Percentiles rank a stretch among this genome's conserved stretches.
Evolutionary conservation across 2,888 invertebrate species (phyloP).

Genomic region (Frankliniella intonsa): DNA sequence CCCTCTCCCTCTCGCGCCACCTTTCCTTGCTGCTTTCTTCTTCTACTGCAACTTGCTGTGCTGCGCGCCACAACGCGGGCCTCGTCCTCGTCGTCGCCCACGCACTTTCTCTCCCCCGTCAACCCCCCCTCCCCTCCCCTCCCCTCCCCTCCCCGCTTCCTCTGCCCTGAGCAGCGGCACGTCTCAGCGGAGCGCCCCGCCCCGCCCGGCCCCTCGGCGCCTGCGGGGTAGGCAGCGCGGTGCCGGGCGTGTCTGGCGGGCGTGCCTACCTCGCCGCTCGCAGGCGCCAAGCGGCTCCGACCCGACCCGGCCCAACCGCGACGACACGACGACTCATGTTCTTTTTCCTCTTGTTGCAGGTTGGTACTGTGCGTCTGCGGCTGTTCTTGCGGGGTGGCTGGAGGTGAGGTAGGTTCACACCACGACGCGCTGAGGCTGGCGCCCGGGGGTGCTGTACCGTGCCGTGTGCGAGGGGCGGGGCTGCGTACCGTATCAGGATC

Average conservation of each 20-base stretch:
- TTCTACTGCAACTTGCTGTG: background rate
- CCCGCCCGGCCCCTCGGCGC: background rate
- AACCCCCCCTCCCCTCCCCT: background rate
- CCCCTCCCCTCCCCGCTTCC: background rate
- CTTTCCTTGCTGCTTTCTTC: background rate
- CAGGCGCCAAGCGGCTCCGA: background rate
- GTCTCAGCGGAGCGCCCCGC: background rate
- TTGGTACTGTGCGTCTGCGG: background rate
- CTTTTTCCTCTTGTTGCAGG: background rate
- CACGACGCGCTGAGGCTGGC: too few relatives aligned
- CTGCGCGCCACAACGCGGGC: too few relatives aligned
- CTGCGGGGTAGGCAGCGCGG: background rate
- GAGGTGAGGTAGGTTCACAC: too few relatives aligned
- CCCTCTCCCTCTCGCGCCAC: background rate
- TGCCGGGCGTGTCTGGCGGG: background rate
- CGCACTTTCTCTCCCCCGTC: too few relatives aligned
- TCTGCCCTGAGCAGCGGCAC: background rate
- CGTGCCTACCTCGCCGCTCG: background rate
- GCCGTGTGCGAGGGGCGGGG: too few relatives aligned
- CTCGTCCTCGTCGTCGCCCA: too few relatives aligned
- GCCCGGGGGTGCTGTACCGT: too few relatives aligned
- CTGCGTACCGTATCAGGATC: too few relatives aligned
- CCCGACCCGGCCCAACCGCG: background rate
- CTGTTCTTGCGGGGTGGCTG: too few relatives aligned
- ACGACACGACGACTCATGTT: background rate